A percentile compares a stretch with the other conserved stretches of the same genome.
Conservation (phyloP, 2,888 invertebrate genomes). For the Tenthredo scrophulariae region DNA sequence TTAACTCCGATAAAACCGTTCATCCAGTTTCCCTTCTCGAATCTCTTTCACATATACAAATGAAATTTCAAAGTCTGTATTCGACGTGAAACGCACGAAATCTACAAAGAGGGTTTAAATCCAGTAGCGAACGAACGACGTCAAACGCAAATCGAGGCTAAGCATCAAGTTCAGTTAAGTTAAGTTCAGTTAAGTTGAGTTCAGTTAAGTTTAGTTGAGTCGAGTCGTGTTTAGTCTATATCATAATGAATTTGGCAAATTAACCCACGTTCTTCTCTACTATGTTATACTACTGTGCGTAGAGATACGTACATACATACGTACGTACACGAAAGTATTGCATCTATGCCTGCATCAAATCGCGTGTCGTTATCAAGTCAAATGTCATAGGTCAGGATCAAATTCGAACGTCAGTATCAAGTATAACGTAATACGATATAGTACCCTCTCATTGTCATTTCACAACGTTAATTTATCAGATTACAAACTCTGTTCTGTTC, state of each 20-base stretch:
- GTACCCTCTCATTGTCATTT: background rate
- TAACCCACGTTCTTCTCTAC: background rate
- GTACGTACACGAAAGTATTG: background rate
- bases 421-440: background rate
- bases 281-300: background rate
- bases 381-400: conserved; percentile 17
- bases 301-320: background rate
- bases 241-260: background rate
- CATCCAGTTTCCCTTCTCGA: background rate
- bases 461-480: conserved; percentile 3
- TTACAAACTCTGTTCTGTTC: background rate
- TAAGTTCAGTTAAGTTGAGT: background rate
- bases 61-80: conserved; percentile 32
- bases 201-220: background rate
- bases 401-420: background rate
- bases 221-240: background rate
- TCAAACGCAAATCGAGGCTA: conserved; percentile 16
- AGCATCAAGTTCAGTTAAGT: background rate
- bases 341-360: background rate
- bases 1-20: background rate
- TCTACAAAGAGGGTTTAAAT: background rate
- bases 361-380: conserved; percentile 10
- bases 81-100: background rate
- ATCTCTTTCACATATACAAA: conserved; percentile 8
- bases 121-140: background rate